These are phyloP conservation scores for Calameuta pallipes DNA, from an alignment of 2,888 invertebrate genomes.

Conservation along the genomic window DNA sequence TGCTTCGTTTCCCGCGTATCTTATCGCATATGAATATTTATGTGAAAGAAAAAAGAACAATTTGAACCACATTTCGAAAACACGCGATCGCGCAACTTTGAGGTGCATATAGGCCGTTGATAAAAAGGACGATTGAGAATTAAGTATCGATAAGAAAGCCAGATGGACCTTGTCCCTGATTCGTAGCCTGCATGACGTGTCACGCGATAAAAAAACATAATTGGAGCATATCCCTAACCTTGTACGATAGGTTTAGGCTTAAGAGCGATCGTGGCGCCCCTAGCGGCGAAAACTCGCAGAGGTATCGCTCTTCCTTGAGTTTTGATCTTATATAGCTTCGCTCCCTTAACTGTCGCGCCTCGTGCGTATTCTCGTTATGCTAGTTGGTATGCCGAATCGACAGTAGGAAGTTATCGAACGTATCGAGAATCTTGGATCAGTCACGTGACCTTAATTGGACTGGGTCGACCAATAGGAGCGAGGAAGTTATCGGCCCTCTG, in stretches of 20 bases:
- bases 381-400: conserved; percentile 50
- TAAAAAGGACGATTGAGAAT: not conserved
- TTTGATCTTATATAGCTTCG: too few species aligned
- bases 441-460: conserved; percentile 54
- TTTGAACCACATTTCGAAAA: not conserved
- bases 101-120: not conserved
- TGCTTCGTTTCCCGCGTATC: not conserved
- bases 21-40: not conserved
- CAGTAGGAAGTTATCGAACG: conserved; percentile 48
- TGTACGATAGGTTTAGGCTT: too few species aligned
- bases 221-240: too few species aligned
- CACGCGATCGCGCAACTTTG: not conserved
- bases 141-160: not conserved
- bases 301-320: too few species aligned
- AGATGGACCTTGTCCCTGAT: not conserved
- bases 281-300: too few species aligned
- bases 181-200: not conserved
- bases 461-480: conserved; percentile 38
- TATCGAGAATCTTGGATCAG: conserved; percentile 37
- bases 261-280: too few species aligned
- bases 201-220: too few species aligned
- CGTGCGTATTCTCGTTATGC: not conserved
- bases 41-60: not conserved
- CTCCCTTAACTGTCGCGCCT: not conserved
- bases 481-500: conserved; percentile 19